Evolutionary conservation across 2,888 invertebrate genomes (phyloP).

Genomic region (Drymonia ruficornis): DNA sequence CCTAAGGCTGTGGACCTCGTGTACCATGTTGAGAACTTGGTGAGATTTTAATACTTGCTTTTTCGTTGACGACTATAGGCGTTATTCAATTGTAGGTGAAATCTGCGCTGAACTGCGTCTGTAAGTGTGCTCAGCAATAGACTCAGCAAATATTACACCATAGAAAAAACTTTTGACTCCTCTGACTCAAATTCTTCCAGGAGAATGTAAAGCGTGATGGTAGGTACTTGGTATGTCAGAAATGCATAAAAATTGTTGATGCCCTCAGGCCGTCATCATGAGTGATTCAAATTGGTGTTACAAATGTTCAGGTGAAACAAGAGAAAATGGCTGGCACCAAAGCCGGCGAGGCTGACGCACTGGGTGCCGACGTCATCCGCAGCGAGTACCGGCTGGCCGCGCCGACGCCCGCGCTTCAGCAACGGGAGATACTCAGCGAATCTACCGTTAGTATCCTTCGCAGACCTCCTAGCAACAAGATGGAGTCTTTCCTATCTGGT

Average conservation of each 20-base stretch:
- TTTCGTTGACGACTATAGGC: too few species aligned
- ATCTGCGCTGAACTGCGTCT: too few species aligned
- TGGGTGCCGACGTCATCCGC: constrained; percentile 74
- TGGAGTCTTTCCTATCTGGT: too few species aligned
- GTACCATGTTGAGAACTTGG: constrained; percentile 91
- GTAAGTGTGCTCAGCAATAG: too few species aligned
- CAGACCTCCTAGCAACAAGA: not conserved
- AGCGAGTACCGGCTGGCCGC: constrained; percentile 74
- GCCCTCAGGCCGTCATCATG: not conserved
- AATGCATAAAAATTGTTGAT: too few species aligned
- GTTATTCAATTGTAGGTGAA: too few species aligned
- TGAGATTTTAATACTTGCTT: constrained; percentile 57
- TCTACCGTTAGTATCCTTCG: constrained; percentile 76
- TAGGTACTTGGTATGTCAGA: too few species aligned
- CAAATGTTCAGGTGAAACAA: constrained; percentile 62
- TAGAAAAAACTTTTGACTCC: too few species aligned
- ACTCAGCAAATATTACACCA: too few species aligned
- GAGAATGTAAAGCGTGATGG: too few species aligned
- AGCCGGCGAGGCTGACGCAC: constrained; percentile 35
- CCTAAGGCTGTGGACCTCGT: constrained; percentile 91
- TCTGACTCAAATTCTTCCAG: too few species aligned
- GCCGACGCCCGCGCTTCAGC: constrained; percentile 77
- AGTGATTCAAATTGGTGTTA: not conserved
- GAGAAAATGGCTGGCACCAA: constrained; percentile 61
- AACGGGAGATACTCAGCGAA: constrained; percentile 88